phyloP scores from a whole-genome alignment of 1,140 invertebrate genomes.

The Scylla paramamosain region DNA sequence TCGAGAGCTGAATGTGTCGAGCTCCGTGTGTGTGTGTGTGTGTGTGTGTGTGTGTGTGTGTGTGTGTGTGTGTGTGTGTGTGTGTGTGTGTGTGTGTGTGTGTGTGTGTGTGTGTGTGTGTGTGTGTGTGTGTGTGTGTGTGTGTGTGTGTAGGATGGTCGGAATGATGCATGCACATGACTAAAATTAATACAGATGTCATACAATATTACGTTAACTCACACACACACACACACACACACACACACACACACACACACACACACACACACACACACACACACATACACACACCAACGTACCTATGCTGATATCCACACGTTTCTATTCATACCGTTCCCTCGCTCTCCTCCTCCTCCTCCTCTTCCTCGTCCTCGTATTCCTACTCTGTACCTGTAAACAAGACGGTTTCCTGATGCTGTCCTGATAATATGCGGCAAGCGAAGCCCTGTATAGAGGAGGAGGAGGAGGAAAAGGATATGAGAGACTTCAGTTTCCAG shows the following conservation, averaged over 20 bases:
- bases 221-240: conserved; percentile 12
- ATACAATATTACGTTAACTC: not conserved
- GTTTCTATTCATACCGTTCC: not conserved
- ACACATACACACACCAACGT: not conserved
- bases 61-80: too few relatives aligned
- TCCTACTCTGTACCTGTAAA: not conserved
- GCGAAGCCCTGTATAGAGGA: not conserved
- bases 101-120: too few relatives aligned
- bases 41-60: too few relatives aligned
- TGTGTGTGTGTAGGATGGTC: too few relatives aligned
- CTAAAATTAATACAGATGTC: too few relatives aligned
- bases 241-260: conserved; percentile 20
- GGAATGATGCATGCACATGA: too few relatives aligned
- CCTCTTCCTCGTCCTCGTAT: not conserved
- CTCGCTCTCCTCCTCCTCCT: not conserved
- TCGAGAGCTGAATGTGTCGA: too few relatives aligned
- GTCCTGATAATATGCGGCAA: not conserved
- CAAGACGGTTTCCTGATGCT: conserved; percentile 21
- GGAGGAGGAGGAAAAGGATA: too few relatives aligned
- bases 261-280: conserved; percentile 20
- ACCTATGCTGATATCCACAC: not conserved
- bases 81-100: too few relatives aligned
- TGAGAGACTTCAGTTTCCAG: too few relatives aligned
- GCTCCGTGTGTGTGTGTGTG: too few relatives aligned
- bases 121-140: too few relatives aligned